Conservation (phyloP, 2,113 vertebrate genomes). For the Istiophorus platypterus region DNA sequence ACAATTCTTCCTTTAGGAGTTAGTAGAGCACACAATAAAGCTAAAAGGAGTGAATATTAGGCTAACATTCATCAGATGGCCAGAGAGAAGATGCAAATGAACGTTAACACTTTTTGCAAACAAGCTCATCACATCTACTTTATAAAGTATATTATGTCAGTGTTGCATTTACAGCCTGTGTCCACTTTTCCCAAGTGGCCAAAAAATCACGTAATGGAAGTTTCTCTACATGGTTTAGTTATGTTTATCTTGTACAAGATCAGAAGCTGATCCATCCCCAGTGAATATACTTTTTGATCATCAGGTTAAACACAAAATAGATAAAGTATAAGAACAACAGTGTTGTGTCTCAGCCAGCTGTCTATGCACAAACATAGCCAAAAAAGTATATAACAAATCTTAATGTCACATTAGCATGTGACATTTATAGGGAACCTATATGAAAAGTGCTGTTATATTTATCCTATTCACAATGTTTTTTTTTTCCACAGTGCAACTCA, state of each 20-base stretch:
- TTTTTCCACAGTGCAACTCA: slow-evolving; percentile 47
- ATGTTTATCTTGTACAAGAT: not conserved
- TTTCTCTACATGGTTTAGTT: not conserved
- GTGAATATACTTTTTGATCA: not conserved
- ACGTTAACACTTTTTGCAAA: not conserved
- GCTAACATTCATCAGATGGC: slow-evolving; percentile 17
- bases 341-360: not conserved
- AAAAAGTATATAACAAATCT: not conserved
- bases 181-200: not conserved
- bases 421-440: slow-evolving; percentile 42
- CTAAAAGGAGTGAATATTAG: not conserved
- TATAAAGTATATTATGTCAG: not conserved
- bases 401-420: slow-evolving; percentile 49
- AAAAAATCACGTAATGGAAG: no score
- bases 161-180: not conserved
- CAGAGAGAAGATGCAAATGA: not conserved
- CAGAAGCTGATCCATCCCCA: not conserved
- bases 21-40: not conserved
- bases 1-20: not conserved
- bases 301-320: not conserved
- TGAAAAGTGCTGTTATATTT: slow-evolving; percentile 28
- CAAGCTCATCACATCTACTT: not conserved
- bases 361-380: not conserved
- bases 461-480: slow-evolving; percentile 21
- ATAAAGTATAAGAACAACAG: not conserved